Conservation (phyloP, 2,797 vertebrate species). For the Carduelis carduelis region DNA sequence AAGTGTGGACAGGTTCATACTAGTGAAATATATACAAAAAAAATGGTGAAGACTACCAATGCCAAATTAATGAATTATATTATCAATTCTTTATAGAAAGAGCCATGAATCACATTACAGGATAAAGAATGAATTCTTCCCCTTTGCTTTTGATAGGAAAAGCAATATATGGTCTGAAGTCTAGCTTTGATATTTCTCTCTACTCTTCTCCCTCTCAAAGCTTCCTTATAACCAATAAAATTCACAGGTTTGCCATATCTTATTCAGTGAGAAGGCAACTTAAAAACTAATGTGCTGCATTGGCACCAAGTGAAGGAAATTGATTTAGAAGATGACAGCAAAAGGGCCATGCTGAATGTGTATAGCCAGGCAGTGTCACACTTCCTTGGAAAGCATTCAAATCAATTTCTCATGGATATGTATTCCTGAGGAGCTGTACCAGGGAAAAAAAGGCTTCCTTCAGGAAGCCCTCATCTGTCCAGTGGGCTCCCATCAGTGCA, state of each 20-base stretch:
- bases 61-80: not conserved
- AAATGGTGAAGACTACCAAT: not conserved
- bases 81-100: not conserved
- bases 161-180: not conserved
- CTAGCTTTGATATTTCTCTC: slow-evolving; percentile 18
- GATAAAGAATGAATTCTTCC: not conserved
- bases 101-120: not conserved
- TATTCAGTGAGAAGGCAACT: slow-evolving; percentile 31
- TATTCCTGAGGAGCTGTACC: not conserved
- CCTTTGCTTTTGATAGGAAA: not conserved
- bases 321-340: slow-evolving; percentile 51
- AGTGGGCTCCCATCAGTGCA: not conserved
- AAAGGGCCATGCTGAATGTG: not conserved
- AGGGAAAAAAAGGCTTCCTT: not conserved
- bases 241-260: not conserved
- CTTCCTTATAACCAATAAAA: slow-evolving; percentile 25
- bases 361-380: not conserved
- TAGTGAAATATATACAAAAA: not conserved
- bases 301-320: slow-evolving; percentile 49
- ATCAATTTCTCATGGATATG: slow-evolving; percentile 45
- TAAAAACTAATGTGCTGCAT: slow-evolving; percentile 17
- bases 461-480: not conserved
- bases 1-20: not conserved
- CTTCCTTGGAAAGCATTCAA: slow-evolving; percentile 30
- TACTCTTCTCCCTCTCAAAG: not conserved